phyloP scores from a whole-genome alignment of 1,140 invertebrate species.

The Cherax quadricarinatus region DNA sequence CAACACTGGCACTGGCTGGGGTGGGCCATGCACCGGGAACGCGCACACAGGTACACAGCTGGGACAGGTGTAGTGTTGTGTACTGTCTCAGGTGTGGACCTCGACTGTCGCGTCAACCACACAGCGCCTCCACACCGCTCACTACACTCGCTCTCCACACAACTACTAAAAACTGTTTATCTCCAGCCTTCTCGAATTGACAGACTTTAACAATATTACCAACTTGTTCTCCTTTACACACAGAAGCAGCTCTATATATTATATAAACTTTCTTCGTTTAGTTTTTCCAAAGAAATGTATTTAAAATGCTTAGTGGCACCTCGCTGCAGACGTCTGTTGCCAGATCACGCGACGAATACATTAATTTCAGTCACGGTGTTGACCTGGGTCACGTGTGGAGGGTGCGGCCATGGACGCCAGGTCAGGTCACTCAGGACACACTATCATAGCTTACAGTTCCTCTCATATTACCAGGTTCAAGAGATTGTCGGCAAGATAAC shows the following conservation, averaged over 20 bases:
- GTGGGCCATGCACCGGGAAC: constrained; percentile 29
- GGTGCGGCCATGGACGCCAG: neutral
- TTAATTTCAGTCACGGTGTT: constrained; percentile 63
- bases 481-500: neutral
- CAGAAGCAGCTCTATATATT: neutral
- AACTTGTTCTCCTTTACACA: no score
- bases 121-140: constrained; percentile 7
- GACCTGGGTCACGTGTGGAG: constrained; percentile 41
- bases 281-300: neutral
- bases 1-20: constrained; percentile 47
- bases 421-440: constrained; percentile 23
- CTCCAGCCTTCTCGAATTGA: neutral
- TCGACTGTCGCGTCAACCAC: constrained; percentile 44
- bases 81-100: constrained; percentile 65
- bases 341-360: constrained; percentile 57
- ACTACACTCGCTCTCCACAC: neutral
- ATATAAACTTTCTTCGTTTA: constrained; percentile 2
- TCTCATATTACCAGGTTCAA: neutral
- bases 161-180: constrained; percentile 3
- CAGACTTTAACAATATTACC: neutral
- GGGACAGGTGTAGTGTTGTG: constrained; percentile 52
- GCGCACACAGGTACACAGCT: constrained; percentile 57
- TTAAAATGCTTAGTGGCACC: constrained; percentile 27
- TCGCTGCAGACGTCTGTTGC: constrained; percentile 33
- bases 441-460: neutral